Base-by-base conservation (phyloP, 2,113 vertebrate species). In the Tetrax tetrax region DNA sequence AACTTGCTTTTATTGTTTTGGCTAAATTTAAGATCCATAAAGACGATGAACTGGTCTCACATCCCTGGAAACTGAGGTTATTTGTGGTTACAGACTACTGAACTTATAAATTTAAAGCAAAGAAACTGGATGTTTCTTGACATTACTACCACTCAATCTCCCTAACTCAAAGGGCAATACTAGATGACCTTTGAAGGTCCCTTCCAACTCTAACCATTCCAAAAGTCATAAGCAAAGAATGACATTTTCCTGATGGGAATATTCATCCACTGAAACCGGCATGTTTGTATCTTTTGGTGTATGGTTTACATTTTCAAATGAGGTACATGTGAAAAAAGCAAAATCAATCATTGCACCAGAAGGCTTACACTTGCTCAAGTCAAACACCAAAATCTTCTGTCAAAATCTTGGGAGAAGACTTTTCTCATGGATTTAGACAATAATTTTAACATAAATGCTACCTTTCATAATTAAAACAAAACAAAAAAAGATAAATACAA, bases 1-100 rank as follows among this genome's bases (percentile, higher is more conserved):
- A 84, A 78, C 38, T 88, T 47, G 45, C 37, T 69, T 87, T 95
- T 82, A 84, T 63, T 75, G 72, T 81, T 88, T 74, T 71, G 74
- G 56, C 45, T 94, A 83, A 95, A 95, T 77, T 86, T 74, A 91
- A 93, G 71, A 80, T 83, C 25, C 5, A 78, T 76, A 89, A 90
- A 90, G 48, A 75, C 76, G 79, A 87, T 80, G 47, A 83, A 93
- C 20, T 82, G 18, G 14, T 69, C 90, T 95, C 79, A 59, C 22
- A 87, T 64, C 59, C 77, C 33, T 87, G 41, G 45, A 93, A 92
- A 89, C 4, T 11, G 31, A 92, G 9, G 14, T 53, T 71, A 64
- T 92, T 79, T 86, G 66, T 83, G 63, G 53, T 50, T 87, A 27
- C 61, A 89, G 75, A 66, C 14, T 81, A 56, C 27, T n/a, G 51